Evolutionary conservation across 2,888 invertebrate genomes (phyloP).

Genomic region (Sympetrum striolatum): DNA sequence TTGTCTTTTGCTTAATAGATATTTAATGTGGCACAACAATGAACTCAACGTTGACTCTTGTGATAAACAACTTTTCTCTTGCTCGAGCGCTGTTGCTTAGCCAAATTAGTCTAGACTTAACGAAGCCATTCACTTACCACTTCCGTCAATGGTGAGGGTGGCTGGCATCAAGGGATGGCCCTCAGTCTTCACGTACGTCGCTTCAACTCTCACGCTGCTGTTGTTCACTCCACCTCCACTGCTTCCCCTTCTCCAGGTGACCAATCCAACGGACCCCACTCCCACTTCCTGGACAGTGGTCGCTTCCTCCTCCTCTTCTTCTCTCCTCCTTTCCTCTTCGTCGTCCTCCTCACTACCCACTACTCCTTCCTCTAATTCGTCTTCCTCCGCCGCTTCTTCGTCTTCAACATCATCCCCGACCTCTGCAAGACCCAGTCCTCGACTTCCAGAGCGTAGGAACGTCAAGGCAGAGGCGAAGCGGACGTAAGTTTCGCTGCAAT

Average conservation of each 20-base stretch:
- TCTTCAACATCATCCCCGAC: conserved; percentile 8
- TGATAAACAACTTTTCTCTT: neutral
- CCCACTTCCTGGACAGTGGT: conserved; percentile 45
- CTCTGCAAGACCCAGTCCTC: neutral
- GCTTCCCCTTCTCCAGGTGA: conserved; percentile 36
- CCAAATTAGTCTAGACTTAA: neutral
- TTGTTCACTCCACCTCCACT: neutral
- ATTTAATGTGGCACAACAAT: too few species aligned
- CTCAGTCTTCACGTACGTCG: conserved; percentile 45
- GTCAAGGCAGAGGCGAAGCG: conserved; percentile 45
- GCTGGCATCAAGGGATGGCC: conserved; percentile 45
- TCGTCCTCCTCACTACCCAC: conserved; percentile 5
- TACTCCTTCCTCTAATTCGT: neutral
- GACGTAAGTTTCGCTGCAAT: conserved; percentile 47
- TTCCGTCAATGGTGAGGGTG: conserved; percentile 44
- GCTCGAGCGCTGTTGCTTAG: neutral
- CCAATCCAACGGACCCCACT: conserved; percentile 44
- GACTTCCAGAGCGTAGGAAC: conserved; percentile 22
- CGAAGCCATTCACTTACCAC: conserved; percentile 16
- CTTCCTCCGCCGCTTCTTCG: neutral
- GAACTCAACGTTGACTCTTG: neutral
- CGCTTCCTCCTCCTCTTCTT: conserved; percentile 19
- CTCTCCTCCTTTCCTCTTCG: neutral
- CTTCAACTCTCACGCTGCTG: conserved; percentile 41
- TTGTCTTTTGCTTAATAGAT: too few species aligned